Conservation (phyloP, 92 coral and sea anemone genomes). For the Phenganax subtilis region DNA sequence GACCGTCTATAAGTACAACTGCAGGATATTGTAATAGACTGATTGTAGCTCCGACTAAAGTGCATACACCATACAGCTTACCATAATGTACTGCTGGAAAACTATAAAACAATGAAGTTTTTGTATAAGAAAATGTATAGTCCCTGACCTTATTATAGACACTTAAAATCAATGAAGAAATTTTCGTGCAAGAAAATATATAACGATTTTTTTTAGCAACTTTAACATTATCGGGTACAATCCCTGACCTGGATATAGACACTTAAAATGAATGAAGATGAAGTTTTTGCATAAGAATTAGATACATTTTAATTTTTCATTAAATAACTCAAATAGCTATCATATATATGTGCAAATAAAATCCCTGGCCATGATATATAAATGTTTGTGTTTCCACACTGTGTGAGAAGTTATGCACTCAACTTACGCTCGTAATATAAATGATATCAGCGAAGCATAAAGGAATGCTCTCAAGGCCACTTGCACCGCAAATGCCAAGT, state of each 20-base stretch:
- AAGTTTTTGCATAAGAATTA: too few species aligned
- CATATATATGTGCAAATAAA: too few species aligned
- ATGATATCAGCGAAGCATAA: conserved; percentile 30
- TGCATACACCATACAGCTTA: conserved; percentile 20
- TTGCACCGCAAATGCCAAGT: conserved; percentile 28
- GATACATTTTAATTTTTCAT: too few species aligned
- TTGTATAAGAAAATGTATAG: background rate
- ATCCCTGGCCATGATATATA: background rate
- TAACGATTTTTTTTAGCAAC: background rate
- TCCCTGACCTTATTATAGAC: too few species aligned
- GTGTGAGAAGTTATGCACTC: too few species aligned
- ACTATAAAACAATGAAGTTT: conserved; percentile 1
- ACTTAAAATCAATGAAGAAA: too few species aligned
- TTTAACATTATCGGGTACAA: background rate
- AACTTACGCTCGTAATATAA: conserved; percentile 34
- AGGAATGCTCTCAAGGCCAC: conserved; percentile 36
- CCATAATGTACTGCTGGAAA: conserved; percentile 32
- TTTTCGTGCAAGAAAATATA: background rate
- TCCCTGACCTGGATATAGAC: too few species aligned
- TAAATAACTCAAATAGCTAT: too few species aligned
- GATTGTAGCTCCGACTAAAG: background rate
- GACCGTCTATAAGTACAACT: conserved; percentile 24
- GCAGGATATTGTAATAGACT: conserved; percentile 25
- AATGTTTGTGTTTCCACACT: background rate
- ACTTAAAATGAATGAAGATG: too few species aligned